Base-by-base conservation (phyloP, 2,113 vertebrate species). In the Campylorhamphus procurvoides region DNA sequence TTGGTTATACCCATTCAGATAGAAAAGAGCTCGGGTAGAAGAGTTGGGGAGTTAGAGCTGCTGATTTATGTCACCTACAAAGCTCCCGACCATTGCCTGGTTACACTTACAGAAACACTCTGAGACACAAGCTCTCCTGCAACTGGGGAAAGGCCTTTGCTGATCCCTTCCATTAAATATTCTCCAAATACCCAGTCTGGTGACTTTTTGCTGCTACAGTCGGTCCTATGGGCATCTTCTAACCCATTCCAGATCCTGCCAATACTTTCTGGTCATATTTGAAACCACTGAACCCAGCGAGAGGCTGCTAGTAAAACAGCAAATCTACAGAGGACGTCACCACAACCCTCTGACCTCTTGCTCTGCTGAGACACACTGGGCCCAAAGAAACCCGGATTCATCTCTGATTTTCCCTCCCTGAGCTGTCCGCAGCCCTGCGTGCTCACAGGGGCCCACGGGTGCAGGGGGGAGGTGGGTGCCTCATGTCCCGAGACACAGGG, bases 401-500 rank as follows among this genome's bases (percentile, higher is more conserved):
- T 46, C 63, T 59, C 31, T 5, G 3, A 25, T 4, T 29, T 7
- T 69, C 50, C 64, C 59, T 5, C 7, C 28, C 46, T 2, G 63
- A 11, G 0, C 46, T 7, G 0, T 17, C 35, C 16, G 24, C 44
- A 40, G 67, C 9, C 6, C 14, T 7, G 3, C 0, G 0, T 3
- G 0, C 44, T 27, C 0, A 0, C 60, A 4, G 29, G 1, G 53
- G 18, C 78, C 47, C 56, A 3, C 19, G 20, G 7, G 42, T 3
- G 1, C 13, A 0, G 46, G 52, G 24, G 12, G 69, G 15, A 52
- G 14, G 18, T 0, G 12, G 22, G 28, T 1, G 6, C 27, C 35
- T 7, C 1, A 1, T 6, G 44, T 14, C 35, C 49, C 2, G 0
- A 6, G 12, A 4, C 6, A 0, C 1, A 4, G 69, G n/a, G 11